A percentile compares a stretch with the other conserved stretches of the same genome.
These are phyloP conservation scores for Limanda limanda DNA, from an alignment of 2,113 vertebrate genomes.

Conservation along the genomic window DNA sequence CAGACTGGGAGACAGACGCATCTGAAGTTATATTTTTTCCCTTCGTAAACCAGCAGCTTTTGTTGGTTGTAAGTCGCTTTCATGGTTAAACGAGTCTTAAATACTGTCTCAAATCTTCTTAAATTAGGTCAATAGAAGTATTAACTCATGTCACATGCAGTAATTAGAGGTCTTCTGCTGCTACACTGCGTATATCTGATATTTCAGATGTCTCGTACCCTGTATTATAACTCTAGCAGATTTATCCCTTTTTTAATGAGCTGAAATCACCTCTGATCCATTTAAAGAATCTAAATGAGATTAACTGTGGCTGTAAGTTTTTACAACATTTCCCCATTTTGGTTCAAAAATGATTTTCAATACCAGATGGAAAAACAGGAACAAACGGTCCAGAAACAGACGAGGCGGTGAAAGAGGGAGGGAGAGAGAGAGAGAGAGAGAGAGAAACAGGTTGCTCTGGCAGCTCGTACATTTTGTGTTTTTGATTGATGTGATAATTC, in stretches of 20 bases:
- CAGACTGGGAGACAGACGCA: conserved; percentile 4
- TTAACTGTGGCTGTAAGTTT: neutral
- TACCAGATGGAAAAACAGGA: neutral
- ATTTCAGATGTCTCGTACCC: too few species aligned
- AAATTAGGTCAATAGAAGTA: neutral
- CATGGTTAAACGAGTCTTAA: neutral
- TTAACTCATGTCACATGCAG: neutral
- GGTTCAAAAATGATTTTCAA: neutral
- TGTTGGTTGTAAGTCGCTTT: neutral
- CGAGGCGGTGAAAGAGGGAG: conserved; percentile 6
- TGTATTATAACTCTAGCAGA: too few species aligned
- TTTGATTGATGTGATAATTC: conserved; percentile 77
- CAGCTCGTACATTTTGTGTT: conserved; percentile 39
- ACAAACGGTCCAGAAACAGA: conserved; percentile 12
- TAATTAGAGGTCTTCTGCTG: neutral
- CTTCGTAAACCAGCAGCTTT: neutral
- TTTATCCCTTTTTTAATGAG: too few species aligned
- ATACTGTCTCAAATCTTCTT: neutral
- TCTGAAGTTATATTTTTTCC: conserved; percentile 2
- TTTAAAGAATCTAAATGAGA: neutral
- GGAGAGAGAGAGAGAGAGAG: neutral
- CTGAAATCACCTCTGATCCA: neutral
- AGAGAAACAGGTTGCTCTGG: conserved; percentile 53
- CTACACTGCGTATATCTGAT: too few species aligned
- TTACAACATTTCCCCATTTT: neutral